Percentiles rank a stretch among this genome's conserved stretches.
Conservation (phyloP, 2,113 vertebrate species). For the Eptatretus burgeri region DNA sequence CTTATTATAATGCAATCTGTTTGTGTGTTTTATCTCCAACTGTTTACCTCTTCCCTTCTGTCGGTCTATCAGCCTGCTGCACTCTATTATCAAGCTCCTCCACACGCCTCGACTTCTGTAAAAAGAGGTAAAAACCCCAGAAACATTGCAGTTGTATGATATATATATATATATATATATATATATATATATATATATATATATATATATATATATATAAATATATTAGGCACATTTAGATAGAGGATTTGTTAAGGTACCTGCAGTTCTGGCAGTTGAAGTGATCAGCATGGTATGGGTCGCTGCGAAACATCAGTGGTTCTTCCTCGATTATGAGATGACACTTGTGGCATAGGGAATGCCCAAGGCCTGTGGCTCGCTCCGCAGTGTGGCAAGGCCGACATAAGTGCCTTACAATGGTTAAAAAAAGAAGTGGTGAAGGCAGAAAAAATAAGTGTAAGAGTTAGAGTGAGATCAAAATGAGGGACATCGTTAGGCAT, state of each 20-base stretch:
- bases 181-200: background rate
- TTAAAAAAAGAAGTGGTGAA: no score
- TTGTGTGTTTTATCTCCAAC: no score
- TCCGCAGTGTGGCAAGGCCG: slow-evolving; percentile 26
- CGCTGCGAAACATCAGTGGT: slow-evolving; percentile 25
- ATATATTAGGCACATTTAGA: background rate
- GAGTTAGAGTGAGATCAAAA: no score
- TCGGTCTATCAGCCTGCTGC: no score
- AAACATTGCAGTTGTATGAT: background rate
- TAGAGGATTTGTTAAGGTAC: slow-evolving; percentile 12
- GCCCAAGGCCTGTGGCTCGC: slow-evolving; percentile 27
- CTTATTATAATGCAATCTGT: no score
- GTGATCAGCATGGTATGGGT: slow-evolving; percentile 27
- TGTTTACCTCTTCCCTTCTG: no score
- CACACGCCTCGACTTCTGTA: background rate
- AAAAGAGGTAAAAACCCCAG: background rate
- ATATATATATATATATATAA: background rate
- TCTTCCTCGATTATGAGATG: slow-evolving; percentile 28
- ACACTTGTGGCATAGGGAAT: slow-evolving; percentile 28
- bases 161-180: background rate
- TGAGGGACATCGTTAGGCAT: background rate
- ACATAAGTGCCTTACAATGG: slow-evolving; percentile 21
- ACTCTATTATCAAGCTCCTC: no score
- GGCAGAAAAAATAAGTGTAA: no score
- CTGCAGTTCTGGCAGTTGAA: slow-evolving; percentile 31